Evolutionary conservation across 2,888 invertebrate species (phyloP), one percentile per base, ranked within the genome.

Genomic region (Amaurobius ferox): DNA sequence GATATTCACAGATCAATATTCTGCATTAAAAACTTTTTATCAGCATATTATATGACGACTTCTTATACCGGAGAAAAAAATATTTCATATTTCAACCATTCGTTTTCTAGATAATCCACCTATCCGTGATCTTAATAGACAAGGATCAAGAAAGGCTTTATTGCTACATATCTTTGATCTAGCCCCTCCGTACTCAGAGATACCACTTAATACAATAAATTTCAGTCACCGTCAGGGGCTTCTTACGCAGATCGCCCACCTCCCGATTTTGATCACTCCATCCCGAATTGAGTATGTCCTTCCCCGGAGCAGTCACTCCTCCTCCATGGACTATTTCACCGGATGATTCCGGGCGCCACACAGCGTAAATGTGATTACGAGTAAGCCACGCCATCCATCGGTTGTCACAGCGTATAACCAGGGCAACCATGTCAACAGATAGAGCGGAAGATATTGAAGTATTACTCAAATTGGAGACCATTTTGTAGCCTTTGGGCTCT

Each of bases 321-420:
- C 61, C 29, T 39, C 48, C 71, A 79, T 29, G 79, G 79, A 79
- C 79, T 79, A 79, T 79, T 79, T 79, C 71, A 72, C 62, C 64
- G 48, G 44, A 61, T 73, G 73, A 73, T 73, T 61, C 32, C 23
- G 19, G 44, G 71, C 62, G 70, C 61, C 64, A 67, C 80, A 79
- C 29, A 48, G 66, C 79, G 80, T 44, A 81, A 81, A 81, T 81
- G 81, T 81, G 81, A 81, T 81, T 81, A 81, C 67, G 61, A 61
- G 23, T 67, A 76, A 81, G 76, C 76, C 76, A 30, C 32, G 44
- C 73, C 73, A 80, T 80, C 81, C 76, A 68, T 81, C 81, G 76
- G 28, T 74, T 74, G 81, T 81, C 81, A 81, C 19, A 28, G 62
- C 30, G 40, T 23, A 40, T 76, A 62, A 61, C 70, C 30, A 9